Conservation (phyloP, 2,888 invertebrate species). For the Athalia cordata region DNA sequence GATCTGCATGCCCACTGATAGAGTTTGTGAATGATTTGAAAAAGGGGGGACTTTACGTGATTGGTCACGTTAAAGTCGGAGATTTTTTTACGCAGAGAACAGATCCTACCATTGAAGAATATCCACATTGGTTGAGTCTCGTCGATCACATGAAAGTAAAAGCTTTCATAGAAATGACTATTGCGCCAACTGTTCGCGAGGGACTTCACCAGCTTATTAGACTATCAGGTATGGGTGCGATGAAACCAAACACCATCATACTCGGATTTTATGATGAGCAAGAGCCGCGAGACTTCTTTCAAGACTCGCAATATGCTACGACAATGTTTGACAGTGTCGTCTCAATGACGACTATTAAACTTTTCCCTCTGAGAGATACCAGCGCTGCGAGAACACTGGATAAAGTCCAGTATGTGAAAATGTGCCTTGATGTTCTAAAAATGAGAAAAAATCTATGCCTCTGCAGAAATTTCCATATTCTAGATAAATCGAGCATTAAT, state of each 20-base stretch:
- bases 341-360: conserved; percentile 69
- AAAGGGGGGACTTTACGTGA: conserved; percentile 92
- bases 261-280: conserved; percentile 93
- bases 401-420: conserved; percentile 84
- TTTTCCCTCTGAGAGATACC: conserved; percentile 77
- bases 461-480: conserved; percentile 90
- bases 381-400: conserved; percentile 73
- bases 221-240: conserved; percentile 96
- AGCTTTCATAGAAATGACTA: conserved; percentile 96
- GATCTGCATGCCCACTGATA: conserved; percentile 92
- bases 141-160: conserved; percentile 96
- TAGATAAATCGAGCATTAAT: conserved; percentile 87
- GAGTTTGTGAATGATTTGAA: conserved; percentile 99
- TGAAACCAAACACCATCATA: conserved; percentile 99
- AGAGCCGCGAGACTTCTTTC: conserved; percentile 86
- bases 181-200: conserved; percentile 88
- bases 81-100: conserved; percentile 74
- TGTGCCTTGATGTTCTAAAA: conserved; percentile 90
- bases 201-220: conserved; percentile 95
- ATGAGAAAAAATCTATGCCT: conserved; percentile 97
- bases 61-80: conserved; percentile 88
- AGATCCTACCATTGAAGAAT: conserved; percentile 86
- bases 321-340: conserved; percentile 75
- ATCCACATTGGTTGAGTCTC: conserved; percentile 93
- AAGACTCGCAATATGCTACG: conserved; percentile 72